Base-by-base conservation (phyloP, 2,113 vertebrate genomes). In the Alexandromys fortis region DNA sequence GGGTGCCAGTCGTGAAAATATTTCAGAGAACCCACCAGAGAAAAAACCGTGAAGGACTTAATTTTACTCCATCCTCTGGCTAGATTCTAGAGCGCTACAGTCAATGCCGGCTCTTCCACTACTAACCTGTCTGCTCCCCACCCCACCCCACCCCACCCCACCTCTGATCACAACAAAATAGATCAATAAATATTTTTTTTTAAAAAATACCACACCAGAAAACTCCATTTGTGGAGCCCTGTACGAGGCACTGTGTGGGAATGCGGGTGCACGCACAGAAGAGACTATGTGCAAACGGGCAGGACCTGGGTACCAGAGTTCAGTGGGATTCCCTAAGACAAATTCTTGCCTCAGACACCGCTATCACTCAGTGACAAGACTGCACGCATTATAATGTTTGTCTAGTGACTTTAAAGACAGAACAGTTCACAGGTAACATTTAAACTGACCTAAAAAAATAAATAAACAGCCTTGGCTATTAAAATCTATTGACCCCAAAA, bases 381-480 rank as follows among this genome's bases (percentile, higher is more conserved):
- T 68, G 93, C 8, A 33, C 42, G 19, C 89, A 92, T 95, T 83
- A 86, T 65, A 42, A 85, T 67, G 47, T 92, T 61, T 94, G 42
- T 21, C 85, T 35, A 28, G 7, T 38, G 38, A 91, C 49, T 67
- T 0, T 68, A 92, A 94, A 61, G 72, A 16, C 4, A 42, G 17
- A 91, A 61, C 38, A 83, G 35, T 87, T 95, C 79, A 35, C 14
- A 70, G 94, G 91, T 38, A 90, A 77, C 77, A 12, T 90, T 95
- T 93, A 86, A 94, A 94, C 65, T 88, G 35, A 1, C 47, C 55
- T 65, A 24, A 47, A 63, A 28, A 65, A 65, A 28, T 77, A n/a
- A 47, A 61, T 30, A 33, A 70, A 55, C 4, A 52, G 24, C 28
- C 10, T 19, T 77, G 28, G 47, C 30, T 42, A n/a, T 91, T 93